Percentiles rank a stretch among this genome's conserved stretches.
Conservation (phyloP, 2,113 vertebrate genomes). For the Tragelaphus buxtoni region DNA sequence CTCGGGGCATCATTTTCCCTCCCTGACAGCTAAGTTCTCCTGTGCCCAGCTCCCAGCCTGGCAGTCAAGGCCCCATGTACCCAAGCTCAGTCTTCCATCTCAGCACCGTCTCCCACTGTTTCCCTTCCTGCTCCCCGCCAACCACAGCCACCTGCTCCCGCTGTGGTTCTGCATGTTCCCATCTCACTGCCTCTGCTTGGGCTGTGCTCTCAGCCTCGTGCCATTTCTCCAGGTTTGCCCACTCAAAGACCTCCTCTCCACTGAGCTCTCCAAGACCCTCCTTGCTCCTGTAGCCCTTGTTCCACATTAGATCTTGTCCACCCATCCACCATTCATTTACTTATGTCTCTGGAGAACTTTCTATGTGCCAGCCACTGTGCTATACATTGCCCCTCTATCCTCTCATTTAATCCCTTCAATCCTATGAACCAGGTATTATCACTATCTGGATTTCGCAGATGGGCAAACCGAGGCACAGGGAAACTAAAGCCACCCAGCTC, state of each 20-base stretch:
- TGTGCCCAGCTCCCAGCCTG: background rate
- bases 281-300: too few relatives aligned
- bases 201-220: background rate
- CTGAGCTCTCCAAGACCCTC: background rate
- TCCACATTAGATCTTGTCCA: background rate
- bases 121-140: too few relatives aligned
- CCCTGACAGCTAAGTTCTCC: background rate
- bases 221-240: background rate
- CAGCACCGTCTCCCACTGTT: fast-evolving
- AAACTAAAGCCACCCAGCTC: background rate
- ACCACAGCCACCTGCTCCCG: background rate
- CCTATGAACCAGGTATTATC: background rate
- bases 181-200: background rate
- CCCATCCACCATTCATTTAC: background rate
- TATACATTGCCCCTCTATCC: fast-evolving
- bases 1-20: too few relatives aligned
- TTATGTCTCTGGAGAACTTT: background rate
- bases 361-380: background rate
- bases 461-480: background rate
- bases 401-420: too few relatives aligned
- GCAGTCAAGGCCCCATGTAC: background rate
- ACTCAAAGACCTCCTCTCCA: background rate
- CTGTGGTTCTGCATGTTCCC: fast-evolving
- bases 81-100: too few relatives aligned
- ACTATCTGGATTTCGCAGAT: background rate